Base-by-base conservation (phyloP, 2,113 vertebrate genomes). In the Phalacrocorax carbo region DNA sequence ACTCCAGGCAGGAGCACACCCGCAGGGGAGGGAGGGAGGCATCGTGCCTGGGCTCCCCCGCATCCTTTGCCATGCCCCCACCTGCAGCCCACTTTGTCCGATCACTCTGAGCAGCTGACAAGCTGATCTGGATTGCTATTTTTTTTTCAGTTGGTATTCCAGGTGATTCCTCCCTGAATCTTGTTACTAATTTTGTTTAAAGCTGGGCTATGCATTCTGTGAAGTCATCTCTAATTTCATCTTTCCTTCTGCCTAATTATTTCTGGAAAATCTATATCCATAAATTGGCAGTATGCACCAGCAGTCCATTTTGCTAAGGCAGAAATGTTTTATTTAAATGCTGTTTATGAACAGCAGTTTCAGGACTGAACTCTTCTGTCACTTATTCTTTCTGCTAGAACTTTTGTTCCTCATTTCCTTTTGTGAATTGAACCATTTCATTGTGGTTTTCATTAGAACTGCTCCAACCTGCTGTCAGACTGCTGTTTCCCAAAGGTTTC, bases 21-120 rank as follows among this genome's bases (percentile, higher is more conserved):
- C 16, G 8, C 3, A 1, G 15, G 13, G 19, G 22, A 51, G n/a
- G 17, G 19, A 62, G 58, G 15, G 26, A 44, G 18, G 40, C 4
- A 0, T 13, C 1, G 1, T 1, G 6, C 38, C 54, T 9, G 8
- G 26, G 36, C 40, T 55, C 21, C 52, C n/a, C 4, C 0, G 55
- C 32, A 70, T 9, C 73, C 32, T 36, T n/a, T 34, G 40, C 61
- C 3, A 0, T 79, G 48, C 48, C 34, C 36, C 22, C 19, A 20
- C 23, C 85, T 83, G 61, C 61, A 70, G 40, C 62, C 60, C 42
- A 25, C 51, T 71, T 34, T 60, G 17, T 23, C 21, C 2, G 0
- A 60, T 94, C 34, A 13, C 38, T 42, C 38, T 22, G n/a, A 54
- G 60, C 29, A 88, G 57, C 52, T 76, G 68, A 69, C 38, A 66